Evolutionary conservation across 2,888 invertebrate species (phyloP).

Genomic region (Andrena bucephala): DNA sequence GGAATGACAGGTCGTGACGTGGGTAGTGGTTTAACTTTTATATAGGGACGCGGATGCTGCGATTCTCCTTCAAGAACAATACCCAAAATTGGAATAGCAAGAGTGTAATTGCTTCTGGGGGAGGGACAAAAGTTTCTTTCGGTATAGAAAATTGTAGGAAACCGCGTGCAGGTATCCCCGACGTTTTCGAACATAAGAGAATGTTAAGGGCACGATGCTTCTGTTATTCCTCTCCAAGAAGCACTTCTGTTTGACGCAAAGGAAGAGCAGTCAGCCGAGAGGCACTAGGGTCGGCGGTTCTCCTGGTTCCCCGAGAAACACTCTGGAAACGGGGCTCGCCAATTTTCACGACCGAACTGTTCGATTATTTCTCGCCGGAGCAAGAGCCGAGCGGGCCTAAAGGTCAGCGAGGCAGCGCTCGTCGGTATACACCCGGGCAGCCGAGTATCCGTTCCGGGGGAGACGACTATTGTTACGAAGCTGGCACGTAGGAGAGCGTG

Average conservation of each 20-base stretch:
- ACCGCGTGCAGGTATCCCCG: neutral
- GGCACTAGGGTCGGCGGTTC: neutral
- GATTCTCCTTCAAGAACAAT: neutral
- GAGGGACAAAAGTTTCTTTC: neutral
- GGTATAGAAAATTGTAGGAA: neutral
- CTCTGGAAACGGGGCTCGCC: neutral
- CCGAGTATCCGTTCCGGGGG: constrained; percentile 28
- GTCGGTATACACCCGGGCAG: neutral
- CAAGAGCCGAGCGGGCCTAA: constrained; percentile 20
- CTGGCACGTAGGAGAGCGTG: constrained; percentile 6
- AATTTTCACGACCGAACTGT: constrained; percentile 33
- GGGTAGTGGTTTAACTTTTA: neutral
- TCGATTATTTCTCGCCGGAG: constrained; percentile 32
- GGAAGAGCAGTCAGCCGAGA: neutral
- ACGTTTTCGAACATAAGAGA: neutral
- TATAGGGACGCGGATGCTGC: neutral
- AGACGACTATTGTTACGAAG: constrained; percentile 37
- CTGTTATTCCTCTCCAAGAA: neutral
- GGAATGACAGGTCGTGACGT: constrained; percentile 1
- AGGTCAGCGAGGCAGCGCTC: constrained; percentile 41
- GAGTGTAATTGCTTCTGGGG: neutral
- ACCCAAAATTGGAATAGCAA: neutral
- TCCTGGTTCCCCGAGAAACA: constrained; percentile 7
- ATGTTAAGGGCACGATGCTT: neutral
- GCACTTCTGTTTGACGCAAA: neutral